A percentile compares a stretch with the other conserved stretches of the same genome.
These are phyloP conservation scores for Drosophila kanapiae DNA, from an alignment of 1,140 invertebrate species.

Conservation along the genomic window DNA sequence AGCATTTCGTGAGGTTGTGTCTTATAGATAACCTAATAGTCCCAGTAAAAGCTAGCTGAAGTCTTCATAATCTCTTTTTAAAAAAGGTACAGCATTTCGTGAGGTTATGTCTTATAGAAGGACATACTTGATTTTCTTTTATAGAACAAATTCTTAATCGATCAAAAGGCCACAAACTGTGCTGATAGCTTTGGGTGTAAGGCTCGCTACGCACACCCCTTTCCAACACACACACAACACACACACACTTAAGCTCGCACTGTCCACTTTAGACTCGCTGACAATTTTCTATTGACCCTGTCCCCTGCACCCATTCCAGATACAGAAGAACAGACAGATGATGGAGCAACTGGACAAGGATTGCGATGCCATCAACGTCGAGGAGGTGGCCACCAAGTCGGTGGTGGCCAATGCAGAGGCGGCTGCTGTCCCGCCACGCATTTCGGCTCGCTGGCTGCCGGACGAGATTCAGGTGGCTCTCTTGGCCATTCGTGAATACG, in stretches of 20 bases:
- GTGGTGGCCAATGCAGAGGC: slow-evolving; percentile 89
- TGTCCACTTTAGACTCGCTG: slow-evolving; percentile 17
- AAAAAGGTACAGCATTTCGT: neutral
- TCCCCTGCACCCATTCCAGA: slow-evolving; percentile 87
- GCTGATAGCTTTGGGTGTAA: neutral
- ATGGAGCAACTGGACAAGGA: slow-evolving; percentile 92
- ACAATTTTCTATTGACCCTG: slow-evolving; percentile 63
- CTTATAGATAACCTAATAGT: neutral
- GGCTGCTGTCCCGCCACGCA: slow-evolving; percentile 87
- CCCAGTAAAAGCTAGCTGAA: neutral
- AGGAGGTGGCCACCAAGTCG: slow-evolving; percentile 37
- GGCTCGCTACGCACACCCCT: too few relatives aligned
- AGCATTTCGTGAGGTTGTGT: neutral
- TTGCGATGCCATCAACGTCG: slow-evolving; percentile 41
- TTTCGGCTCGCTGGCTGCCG: slow-evolving; percentile 96
- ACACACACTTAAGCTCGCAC: neutral
- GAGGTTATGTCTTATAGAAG: neutral
- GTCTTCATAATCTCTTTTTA: too few relatives aligned
- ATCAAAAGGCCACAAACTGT: neutral
- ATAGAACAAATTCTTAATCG: too few relatives aligned
- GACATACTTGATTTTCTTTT: neutral
- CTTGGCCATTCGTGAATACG: slow-evolving; percentile 96
- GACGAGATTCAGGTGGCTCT: slow-evolving; percentile 96
- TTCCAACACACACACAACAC: neutral
- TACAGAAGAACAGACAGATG: slow-evolving; percentile 97